phyloP scores from a whole-genome alignment of 2,113 vertebrate genomes.

The Hydropotes inermis region DNA sequence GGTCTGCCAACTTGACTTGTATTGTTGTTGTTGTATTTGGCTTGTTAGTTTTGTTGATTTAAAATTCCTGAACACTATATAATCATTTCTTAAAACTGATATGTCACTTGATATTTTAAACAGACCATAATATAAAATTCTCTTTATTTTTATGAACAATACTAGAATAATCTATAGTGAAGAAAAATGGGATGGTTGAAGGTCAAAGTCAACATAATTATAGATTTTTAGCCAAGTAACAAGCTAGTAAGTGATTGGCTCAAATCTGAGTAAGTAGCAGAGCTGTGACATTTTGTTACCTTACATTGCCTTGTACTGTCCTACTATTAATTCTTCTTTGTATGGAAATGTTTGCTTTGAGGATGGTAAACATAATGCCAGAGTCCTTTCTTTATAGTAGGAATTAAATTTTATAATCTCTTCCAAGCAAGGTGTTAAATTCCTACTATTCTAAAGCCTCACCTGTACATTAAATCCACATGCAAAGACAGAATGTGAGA shows the following conservation, averaged over 20 bases:
- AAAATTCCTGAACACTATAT: not conserved
- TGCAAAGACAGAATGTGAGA: not conserved
- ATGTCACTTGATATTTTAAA: not conserved
- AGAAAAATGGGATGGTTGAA: not conserved
- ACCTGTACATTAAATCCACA: not conserved
- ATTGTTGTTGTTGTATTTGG: not conserved
- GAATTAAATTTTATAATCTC: not conserved
- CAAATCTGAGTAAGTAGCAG: not conserved
- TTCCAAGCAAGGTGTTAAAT: constrained; percentile 25
- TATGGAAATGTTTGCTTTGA: not conserved
- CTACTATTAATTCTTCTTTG: not conserved
- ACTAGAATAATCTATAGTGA: not conserved
- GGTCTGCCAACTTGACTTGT: not conserved
- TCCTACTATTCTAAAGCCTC: not conserved
- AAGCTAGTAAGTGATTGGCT: not conserved
- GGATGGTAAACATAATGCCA: not conserved
- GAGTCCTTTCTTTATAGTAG: not conserved
- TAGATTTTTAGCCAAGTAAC: not conserved
- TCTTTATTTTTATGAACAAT: not conserved
- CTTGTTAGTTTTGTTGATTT: not conserved
- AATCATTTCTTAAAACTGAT: not conserved
- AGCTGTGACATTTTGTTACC: not conserved
- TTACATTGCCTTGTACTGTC: not conserved
- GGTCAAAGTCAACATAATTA: not conserved
- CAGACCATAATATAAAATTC: not conserved